Conservation (phyloP, 2,797 vertebrate species). For the Gallinago stenura region DNA sequence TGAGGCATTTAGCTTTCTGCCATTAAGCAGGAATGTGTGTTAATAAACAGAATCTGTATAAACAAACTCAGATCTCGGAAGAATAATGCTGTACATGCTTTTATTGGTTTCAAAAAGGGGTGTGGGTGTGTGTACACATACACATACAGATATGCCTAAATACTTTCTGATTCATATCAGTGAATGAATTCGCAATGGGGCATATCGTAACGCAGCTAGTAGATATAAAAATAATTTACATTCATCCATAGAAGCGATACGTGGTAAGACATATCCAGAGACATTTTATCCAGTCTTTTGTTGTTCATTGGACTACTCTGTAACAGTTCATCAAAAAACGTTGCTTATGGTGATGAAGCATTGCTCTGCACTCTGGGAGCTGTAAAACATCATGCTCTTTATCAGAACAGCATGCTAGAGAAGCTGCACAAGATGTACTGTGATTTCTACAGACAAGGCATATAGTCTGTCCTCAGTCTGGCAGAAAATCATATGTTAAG, state of each 20-base stretch:
- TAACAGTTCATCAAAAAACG: not conserved
- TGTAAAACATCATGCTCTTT: not conserved
- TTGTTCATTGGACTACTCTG: not conserved
- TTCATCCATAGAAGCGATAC: not conserved
- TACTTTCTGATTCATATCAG: not conserved
- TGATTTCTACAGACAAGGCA: not conserved
- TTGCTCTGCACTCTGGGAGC: not conserved
- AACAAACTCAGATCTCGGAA: not conserved
- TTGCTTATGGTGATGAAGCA: not conserved
- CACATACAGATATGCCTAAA: not conserved
- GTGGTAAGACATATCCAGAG: not conserved
- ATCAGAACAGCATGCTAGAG: not conserved
- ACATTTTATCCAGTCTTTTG: not conserved
- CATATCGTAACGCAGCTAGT: not conserved
- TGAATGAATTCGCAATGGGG: not conserved
- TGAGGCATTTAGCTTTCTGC: conserved; percentile 17
- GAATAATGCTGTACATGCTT: not conserved
- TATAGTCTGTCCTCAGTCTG: not conserved
- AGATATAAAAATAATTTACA: not conserved
- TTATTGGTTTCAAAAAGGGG: not conserved
- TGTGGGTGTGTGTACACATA: not conserved
- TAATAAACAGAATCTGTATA: not conserved
- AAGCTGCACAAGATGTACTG: not conserved
- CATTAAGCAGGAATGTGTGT: not conserved
- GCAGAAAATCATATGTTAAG: not conserved